Conservation (phyloP, 1,140 invertebrate species). For the Pinna nobilis region DNA sequence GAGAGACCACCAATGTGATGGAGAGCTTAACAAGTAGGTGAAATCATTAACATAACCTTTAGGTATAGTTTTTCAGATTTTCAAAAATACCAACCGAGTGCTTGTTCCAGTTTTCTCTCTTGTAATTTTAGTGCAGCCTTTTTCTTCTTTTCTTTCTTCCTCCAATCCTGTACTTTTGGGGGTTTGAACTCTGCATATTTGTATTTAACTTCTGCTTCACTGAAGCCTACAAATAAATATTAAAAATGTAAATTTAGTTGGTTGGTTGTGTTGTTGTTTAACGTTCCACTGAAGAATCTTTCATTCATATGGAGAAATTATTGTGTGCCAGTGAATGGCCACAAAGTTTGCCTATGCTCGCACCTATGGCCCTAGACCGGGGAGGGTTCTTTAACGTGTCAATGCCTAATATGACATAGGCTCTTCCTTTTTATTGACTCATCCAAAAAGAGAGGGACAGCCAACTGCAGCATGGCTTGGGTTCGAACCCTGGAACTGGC, state of each 20-base stretch:
- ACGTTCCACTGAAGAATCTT: background rate
- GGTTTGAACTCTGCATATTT: conserved; percentile 43
- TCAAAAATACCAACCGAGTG: background rate
- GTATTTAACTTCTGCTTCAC: conserved; percentile 54
- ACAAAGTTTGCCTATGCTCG: background rate
- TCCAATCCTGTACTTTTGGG: conserved; percentile 31
- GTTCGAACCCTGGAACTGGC: too few relatives aligned
- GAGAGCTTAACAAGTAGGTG: background rate
- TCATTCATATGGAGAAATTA: background rate
- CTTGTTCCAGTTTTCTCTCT: conserved; percentile 40
- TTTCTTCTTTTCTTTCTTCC: conserved; percentile 50
- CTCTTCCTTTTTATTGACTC: background rate
- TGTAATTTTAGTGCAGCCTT: conserved; percentile 39
- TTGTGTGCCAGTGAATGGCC: background rate
- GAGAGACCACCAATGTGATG: too few relatives aligned
- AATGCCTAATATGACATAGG: background rate
- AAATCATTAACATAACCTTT: background rate
- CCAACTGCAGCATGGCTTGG: too few relatives aligned
- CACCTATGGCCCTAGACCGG: background rate
- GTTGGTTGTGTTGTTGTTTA: too few relatives aligned
- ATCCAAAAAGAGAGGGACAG: too few relatives aligned
- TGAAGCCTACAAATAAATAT: conserved; percentile 46
- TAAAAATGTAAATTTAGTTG: conserved; percentile 3
- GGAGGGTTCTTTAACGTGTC: background rate
- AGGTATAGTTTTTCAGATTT: background rate